Evolutionary conservation across 2,113 vertebrate species (phyloP).

Genomic region (Rhinolophus ferrumequinum): DNA sequence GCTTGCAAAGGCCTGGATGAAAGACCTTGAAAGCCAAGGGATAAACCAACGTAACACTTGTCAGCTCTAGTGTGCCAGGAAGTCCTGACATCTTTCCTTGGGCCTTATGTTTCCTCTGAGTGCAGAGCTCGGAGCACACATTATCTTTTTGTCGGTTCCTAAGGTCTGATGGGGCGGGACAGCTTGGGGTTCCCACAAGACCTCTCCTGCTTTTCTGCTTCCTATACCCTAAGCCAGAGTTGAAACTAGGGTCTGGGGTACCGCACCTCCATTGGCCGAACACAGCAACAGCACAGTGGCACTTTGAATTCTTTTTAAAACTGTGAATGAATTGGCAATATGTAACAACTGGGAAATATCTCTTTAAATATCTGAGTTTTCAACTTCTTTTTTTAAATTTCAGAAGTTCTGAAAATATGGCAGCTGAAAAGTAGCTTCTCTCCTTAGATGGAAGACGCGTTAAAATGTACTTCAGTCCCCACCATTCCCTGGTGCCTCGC

Average conservation of each 20-base stretch:
- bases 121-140: background rate
- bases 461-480: background rate
- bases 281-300: fast-evolving
- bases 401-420: background rate
- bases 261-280: fast-evolving
- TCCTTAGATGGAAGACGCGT: background rate
- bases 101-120: background rate
- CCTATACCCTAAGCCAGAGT: background rate
- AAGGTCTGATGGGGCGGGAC: background rate
- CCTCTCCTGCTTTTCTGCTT: background rate
- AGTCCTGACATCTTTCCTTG: background rate
- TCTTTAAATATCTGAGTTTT: background rate
- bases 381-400: background rate
- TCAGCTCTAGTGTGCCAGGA: fast-evolving
- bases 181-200: background rate
- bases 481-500: background rate
- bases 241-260: background rate
- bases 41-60: background rate
- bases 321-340: background rate
- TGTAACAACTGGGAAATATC: background rate
- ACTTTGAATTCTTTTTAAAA: background rate
- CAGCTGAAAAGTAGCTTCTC: background rate
- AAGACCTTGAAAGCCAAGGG: background rate
- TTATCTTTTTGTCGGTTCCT: background rate
- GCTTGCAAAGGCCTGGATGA: too few species aligned